Conservation (phyloP, 2,888 invertebrate genomes). For the Platycheirus albimanus region DNA sequence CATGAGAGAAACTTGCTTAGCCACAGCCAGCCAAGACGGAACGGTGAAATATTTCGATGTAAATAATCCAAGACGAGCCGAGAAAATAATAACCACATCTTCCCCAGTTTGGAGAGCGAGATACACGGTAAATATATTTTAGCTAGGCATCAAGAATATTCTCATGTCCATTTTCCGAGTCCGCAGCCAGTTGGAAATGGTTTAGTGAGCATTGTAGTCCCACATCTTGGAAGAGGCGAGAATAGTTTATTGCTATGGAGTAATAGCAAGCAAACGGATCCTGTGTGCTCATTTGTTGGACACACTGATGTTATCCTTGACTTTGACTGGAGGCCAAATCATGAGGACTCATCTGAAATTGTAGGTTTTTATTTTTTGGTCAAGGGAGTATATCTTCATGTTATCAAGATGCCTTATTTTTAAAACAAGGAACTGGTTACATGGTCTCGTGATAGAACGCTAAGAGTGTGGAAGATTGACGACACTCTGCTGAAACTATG, state of each 20-base stretch:
- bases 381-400: neutral
- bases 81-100: slow-evolving; percentile 92
- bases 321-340: slow-evolving; percentile 95
- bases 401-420: no score
- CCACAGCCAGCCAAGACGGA: slow-evolving; percentile 97
- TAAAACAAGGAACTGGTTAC: slow-evolving; percentile 94
- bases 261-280: slow-evolving; percentile 86
- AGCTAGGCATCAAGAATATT: neutral
- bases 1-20: slow-evolving; percentile 91
- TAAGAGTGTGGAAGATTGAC: slow-evolving; percentile 95
- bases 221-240: slow-evolving; percentile 94
- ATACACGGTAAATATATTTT: slow-evolving; percentile 92
- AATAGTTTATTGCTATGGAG: slow-evolving; percentile 92
- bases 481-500: slow-evolving; percentile 92
- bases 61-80: slow-evolving; percentile 91
- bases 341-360: slow-evolving; percentile 81
- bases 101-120: slow-evolving; percentile 95
- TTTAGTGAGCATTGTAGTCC: slow-evolving; percentile 94
- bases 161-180: no score
- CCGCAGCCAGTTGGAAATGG: slow-evolving; percentile 96
- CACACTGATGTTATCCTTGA: slow-evolving; percentile 97
- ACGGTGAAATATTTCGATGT: slow-evolving; percentile 97
- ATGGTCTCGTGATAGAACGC: slow-evolving; percentile 97
- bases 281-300: slow-evolving; percentile 95
- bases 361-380: slow-evolving; percentile 75